Evolutionary conservation across 2,888 invertebrate species (phyloP).

Genomic region (Tipula lateralis): DNA sequence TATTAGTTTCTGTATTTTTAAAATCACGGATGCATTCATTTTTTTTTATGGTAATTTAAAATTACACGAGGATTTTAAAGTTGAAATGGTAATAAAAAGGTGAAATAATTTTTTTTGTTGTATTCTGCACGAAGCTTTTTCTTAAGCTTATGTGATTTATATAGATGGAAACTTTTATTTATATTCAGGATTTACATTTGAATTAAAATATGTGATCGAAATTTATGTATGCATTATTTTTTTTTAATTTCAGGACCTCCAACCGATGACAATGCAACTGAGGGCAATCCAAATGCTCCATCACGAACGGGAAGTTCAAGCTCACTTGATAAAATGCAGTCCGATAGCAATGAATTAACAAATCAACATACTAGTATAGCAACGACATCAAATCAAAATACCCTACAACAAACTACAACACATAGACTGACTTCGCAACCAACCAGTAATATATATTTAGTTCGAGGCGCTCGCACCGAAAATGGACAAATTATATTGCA

Average conservation of each 20-base stretch:
- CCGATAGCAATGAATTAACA: neutral
- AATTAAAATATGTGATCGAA: neutral
- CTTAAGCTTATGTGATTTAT: neutral
- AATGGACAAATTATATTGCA: slow-evolving; percentile 50
- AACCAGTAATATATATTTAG: slow-evolving; percentile 45
- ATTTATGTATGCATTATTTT: slow-evolving; percentile 24
- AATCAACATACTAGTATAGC: neutral
- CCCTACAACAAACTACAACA: slow-evolving; percentile 36
- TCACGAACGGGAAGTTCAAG: neutral
- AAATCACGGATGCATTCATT: neutral
- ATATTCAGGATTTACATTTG: neutral
- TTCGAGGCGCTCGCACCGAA: slow-evolving; percentile 49
- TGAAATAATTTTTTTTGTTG: neutral
- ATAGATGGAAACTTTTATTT: neutral
- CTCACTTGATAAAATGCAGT: neutral
- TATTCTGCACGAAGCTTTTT: neutral
- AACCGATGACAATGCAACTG: slow-evolving; percentile 35
- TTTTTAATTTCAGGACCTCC: slow-evolving; percentile 34
- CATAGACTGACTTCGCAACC: slow-evolving; percentile 33
- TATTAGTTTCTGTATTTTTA: neutral
- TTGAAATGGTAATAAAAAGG: neutral
- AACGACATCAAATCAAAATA: slow-evolving; percentile 28
- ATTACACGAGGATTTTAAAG: neutral
- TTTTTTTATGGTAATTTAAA: neutral
- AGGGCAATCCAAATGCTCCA: slow-evolving; percentile 33